Conservation (phyloP, 1,140 invertebrate genomes). For the Zaprionus tsacasi region DNA sequence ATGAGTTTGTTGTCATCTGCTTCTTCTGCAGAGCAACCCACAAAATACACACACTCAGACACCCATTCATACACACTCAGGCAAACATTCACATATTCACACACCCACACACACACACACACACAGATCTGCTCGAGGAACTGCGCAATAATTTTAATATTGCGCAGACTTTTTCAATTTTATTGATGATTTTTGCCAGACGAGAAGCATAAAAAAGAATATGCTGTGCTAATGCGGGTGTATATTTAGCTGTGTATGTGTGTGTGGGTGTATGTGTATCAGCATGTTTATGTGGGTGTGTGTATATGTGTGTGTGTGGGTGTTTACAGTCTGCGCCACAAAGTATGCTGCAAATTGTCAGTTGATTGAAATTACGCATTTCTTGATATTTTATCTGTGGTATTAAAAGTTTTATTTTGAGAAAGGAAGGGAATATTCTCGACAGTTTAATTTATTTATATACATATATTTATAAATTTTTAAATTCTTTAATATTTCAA, state of each 20-base stretch:
- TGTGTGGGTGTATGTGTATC: not conserved
- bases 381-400: not conserved
- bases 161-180: conserved; percentile 41
- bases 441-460: not conserved
- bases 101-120: not conserved
- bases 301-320: not conserved
- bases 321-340: conserved; percentile 9
- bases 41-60: not conserved
- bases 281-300: not conserved
- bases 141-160: conserved; percentile 35
- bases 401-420: not conserved
- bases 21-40: not conserved
- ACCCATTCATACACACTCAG: not conserved
- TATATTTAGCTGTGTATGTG: not conserved
- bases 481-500: not conserved
- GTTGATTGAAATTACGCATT: conserved; percentile 23
- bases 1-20: not conserved
- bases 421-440: not conserved
- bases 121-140: not conserved
- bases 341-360: conserved; percentile 30
- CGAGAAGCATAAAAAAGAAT: conserved; percentile 8
- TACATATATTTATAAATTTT: not conserved
- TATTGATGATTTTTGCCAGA: conserved; percentile 30
- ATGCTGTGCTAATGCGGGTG: conserved; percentile 12
- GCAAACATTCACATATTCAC: not conserved